Evolutionary conservation across 2,888 invertebrate species (phyloP).

Genomic region (Calameuta pallipes): DNA sequence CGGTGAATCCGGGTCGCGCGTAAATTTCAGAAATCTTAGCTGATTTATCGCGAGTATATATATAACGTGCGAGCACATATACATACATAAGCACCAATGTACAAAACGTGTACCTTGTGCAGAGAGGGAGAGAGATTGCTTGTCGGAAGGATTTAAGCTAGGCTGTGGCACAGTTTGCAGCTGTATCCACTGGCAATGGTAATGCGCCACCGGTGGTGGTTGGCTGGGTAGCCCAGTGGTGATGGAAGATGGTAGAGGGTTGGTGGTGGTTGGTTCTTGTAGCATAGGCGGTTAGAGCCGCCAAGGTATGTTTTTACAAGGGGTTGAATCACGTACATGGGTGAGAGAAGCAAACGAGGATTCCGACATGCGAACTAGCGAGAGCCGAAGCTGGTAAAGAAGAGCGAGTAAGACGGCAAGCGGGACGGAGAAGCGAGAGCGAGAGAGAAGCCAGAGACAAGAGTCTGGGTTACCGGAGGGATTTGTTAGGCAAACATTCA

Average conservation of each 20-base stretch:
- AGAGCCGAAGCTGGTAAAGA: not conserved
- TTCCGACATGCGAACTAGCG: not conserved
- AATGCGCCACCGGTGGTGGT: not conserved
- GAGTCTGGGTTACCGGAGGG: slow-evolving; percentile 33
- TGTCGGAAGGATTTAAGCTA: slow-evolving; percentile 45
- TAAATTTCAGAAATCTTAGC: slow-evolving; percentile 58
- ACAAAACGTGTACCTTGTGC: not conserved
- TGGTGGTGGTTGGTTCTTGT: not conserved
- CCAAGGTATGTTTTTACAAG: slow-evolving; percentile 44
- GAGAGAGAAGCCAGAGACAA: slow-evolving; percentile 16
- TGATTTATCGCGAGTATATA: slow-evolving; percentile 55
- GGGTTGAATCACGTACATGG: slow-evolving; percentile 31
- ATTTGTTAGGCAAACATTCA: slow-evolving; percentile 59
- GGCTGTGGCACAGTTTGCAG: slow-evolving; percentile 40
- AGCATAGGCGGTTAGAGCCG: not conserved
- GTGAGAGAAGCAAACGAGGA: not conserved
- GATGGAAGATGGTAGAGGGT: not conserved
- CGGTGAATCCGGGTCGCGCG: slow-evolving; percentile 55
- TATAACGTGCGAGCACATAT: slow-evolving; percentile 8
- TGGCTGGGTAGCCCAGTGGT: not conserved
- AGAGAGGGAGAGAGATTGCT: slow-evolving; percentile 33
- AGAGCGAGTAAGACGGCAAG: not conserved
- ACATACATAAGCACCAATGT: not conserved
- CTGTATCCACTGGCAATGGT: not conserved
- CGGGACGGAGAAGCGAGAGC: not conserved